Evolutionary conservation across 2,797 vertebrate genomes (phyloP).

Genomic region (Coregonus sp.): DNA sequence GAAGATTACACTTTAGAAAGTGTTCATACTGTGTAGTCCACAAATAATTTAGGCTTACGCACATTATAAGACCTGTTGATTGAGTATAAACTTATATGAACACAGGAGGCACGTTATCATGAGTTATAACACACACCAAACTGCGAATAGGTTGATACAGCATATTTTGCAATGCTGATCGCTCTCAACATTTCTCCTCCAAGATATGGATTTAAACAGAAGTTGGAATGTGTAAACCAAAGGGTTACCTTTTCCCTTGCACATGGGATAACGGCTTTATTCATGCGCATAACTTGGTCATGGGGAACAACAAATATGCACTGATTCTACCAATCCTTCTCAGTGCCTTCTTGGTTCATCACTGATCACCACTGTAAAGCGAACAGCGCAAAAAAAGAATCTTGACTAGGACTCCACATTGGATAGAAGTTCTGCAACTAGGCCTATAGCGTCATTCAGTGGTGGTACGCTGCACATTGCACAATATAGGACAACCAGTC

Average conservation of each 20-base stretch:
- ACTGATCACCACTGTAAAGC: not conserved
- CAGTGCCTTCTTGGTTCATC: not conserved
- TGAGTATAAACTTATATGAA: no score
- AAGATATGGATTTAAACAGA: not conserved
- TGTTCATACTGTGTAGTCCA: not conserved
- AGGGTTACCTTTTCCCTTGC: not conserved
- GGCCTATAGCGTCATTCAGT: not conserved
- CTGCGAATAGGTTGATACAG: not conserved
- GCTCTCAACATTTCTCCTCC: not conserved
- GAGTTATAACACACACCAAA: not conserved
- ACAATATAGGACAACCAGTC: constrained; percentile 2
- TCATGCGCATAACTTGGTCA: not conserved
- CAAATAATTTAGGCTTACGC: not conserved
- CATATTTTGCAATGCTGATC: not conserved
- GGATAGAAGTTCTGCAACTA: not conserved
- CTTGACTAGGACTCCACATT: not conserved
- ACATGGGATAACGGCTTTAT: not conserved
- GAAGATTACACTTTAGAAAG: not conserved
- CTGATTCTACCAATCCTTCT: not conserved
- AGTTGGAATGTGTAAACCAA: not conserved
- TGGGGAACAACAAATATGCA: not conserved
- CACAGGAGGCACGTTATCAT: no score
- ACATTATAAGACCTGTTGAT: no score
- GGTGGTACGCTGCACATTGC: not conserved
- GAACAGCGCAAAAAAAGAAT: not conserved